Percentiles rank a stretch among this genome's conserved stretches.
These are phyloP conservation scores for Eledona agricola DNA, from an alignment of 2,888 invertebrate species.

Conservation along the genomic window DNA sequence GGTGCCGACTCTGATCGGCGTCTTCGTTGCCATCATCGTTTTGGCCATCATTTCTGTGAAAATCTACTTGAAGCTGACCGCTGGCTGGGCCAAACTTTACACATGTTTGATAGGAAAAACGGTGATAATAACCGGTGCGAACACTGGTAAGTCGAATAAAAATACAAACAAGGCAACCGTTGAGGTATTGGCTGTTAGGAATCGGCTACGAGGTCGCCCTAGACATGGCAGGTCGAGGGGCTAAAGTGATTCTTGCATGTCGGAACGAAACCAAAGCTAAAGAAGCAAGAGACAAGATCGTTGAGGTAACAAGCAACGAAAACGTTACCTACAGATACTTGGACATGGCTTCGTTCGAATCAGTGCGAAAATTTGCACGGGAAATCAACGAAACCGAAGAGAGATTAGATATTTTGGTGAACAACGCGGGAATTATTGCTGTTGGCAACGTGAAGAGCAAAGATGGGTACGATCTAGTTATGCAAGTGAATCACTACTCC, in stretches of 20 bases:
- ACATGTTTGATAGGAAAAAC: conserved; percentile 18
- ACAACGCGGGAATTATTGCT: conserved; percentile 71
- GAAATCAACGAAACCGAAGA: conserved; percentile 65
- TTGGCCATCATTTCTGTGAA: no score
- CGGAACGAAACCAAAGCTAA: conserved; percentile 54
- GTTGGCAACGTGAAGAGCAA: conserved; percentile 63
- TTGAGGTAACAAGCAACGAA: conserved; percentile 52
- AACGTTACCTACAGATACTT: conserved; percentile 61
- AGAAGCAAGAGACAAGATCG: conserved; percentile 51
- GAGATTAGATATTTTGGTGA: conserved; percentile 70
- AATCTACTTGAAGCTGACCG: conserved; percentile 15
- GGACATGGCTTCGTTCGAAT: conserved; percentile 66
- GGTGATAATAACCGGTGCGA: conserved; percentile 24
- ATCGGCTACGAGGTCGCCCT: conserved; percentile 61
- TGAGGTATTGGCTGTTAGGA: conserved; percentile 49
- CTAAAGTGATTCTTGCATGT: conserved; percentile 66
- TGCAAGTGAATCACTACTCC: conserved; percentile 77
- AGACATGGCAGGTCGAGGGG: conserved; percentile 64
- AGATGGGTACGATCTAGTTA: conserved; percentile 71
- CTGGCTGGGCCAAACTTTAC: conserved; percentile 17
- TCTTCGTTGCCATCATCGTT: no score
- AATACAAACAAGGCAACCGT: not conserved
- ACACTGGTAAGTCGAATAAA: conserved; percentile 24
- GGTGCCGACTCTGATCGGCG: no score
- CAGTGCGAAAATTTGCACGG: conserved; percentile 69